Evolutionary conservation across 2,888 invertebrate genomes (phyloP), one percentile per base, ranked within the genome.

Genomic region (Philopedon plagiatum): DNA sequence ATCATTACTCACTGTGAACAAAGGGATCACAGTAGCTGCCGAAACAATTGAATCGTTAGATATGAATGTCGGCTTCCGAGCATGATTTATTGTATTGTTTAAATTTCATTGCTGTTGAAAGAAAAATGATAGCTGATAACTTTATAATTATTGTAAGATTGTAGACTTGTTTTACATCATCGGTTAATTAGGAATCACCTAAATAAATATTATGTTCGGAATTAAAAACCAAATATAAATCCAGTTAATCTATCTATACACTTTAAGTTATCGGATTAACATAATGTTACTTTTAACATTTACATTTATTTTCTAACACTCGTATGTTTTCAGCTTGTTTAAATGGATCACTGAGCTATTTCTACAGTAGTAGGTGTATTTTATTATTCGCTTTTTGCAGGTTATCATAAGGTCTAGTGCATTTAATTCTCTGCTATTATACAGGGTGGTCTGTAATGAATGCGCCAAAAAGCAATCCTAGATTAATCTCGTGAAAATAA

Each of bases 1-100:
- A 73, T 57, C 77, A 77, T 63, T 63, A 63, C 63, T 63, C 63
- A 63, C 54, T 54, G 23, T 54, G 57, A 75, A 78, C 76, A 76
- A 78, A 76, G 70, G 77, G 74, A 77, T 74, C 75, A 74, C 77
- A 68, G 78, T 78, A 77, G 77, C 77, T 75, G 76, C 76, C 76
- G 75, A 77, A 78, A 76, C 75, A 78, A 77, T 78, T 71, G 71
- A 74, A 76, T 71, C 66, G 75, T 74, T 75, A 72, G 76, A 61
- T 64, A 73, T n/a, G n/a, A n/a, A n/a, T 67, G 60, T 71, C 68
- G 69, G 57, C 68, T 76, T 66, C 73, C 71, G 73, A 37, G 73
- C 69, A 73, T 75, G 76, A 77, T 73, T 77, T 76, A 76, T 75
- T 63, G 71, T 49, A 32, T 56, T 56, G 41, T 60, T 73, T 66